Evolutionary conservation across 1,140 invertebrate species (phyloP).

Genomic region (Hylyphantes graminicola): DNA sequence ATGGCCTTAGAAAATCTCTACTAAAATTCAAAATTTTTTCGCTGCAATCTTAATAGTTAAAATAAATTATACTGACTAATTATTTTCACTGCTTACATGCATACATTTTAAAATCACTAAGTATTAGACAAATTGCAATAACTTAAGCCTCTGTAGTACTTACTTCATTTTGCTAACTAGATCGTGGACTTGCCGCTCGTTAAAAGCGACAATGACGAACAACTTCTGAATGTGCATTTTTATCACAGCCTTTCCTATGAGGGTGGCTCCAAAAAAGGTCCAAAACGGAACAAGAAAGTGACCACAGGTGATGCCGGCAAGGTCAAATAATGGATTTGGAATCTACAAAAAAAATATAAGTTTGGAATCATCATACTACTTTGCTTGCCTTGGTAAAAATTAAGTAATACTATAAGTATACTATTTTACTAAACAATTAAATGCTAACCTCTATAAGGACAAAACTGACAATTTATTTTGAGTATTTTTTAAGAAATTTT

Average conservation of each 20-base stretch:
- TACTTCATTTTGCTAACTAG: constrained; percentile 77
- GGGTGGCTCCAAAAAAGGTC: constrained; percentile 99
- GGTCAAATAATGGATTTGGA: constrained; percentile 99
- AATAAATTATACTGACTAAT: too few species aligned
- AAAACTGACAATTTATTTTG: too few species aligned
- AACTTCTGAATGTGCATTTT: constrained; percentile 99
- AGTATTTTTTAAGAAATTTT: too few species aligned
- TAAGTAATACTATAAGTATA: too few species aligned
- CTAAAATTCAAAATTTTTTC: too few species aligned
- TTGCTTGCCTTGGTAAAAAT: not conserved
- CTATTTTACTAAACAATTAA: too few species aligned
- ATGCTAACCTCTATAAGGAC: too few species aligned
- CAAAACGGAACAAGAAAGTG: constrained; percentile 99
- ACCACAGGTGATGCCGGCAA: constrained; percentile 98
- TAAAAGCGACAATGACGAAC: constrained; percentile 98
- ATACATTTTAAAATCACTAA: not conserved
- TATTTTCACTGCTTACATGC: not conserved
- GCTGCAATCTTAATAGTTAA: too few species aligned
- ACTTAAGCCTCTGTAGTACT: constrained; percentile 63
- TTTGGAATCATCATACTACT: not conserved
- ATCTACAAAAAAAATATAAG: constrained; percentile 74
- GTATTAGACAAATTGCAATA: not conserved
- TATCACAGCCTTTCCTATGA: constrained; percentile 97
- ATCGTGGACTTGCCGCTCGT: constrained; percentile 87
- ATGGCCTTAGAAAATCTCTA: too few species aligned